Evolutionary conservation across 2,797 vertebrate species (phyloP), one percentile per base, ranked within the genome.

Genomic region (Chromis chromis): DNA sequence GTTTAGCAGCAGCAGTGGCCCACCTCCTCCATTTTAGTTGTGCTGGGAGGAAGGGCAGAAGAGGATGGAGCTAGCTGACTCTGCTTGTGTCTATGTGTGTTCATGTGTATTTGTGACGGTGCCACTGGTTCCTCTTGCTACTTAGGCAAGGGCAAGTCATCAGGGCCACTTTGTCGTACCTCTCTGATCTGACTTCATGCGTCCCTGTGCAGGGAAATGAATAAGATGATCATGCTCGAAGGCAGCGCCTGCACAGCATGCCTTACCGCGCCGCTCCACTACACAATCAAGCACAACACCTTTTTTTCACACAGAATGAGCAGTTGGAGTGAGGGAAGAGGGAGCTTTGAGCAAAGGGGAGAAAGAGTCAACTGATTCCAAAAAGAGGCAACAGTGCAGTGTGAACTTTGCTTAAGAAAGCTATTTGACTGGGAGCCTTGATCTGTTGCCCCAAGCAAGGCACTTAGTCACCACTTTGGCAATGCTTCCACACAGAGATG

Each of bases 381-480:
- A 88, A 85, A 86, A 76, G 61, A 85, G 69, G 80, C 68, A 74
- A 66, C 73, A 65, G 81, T 84, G 81, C 73, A 75, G 79, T 24
- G 54, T 85, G 81, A 93, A 90, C 86, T 87, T 76, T 78, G 72
- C 74, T 86, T 84, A 81, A 89, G 86, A 89, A 85, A 87, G 73
- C 80, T 69, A 70, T 89, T 85, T 90, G 86, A 92, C 87, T 78
- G 78, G 83, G 82, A 89, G 76, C 76, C 72, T 77, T 65, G 74
- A 76, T 81, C 68, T 46, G 70, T 65, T 81, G 91, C 88, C 86
- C 61, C 64, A 40, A 83, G 90, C 85, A 3, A 87, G 52, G 70
- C 72, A 85, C 81, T 87, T 88, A 87, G 87, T 92, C 86, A 91
- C 81, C 83, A 79, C 76, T 86, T 89, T 90, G 85, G 81, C 86